These are phyloP conservation scores for Carcina quercana DNA, from an alignment of 2,888 invertebrate genomes.

Conservation along the genomic window DNA sequence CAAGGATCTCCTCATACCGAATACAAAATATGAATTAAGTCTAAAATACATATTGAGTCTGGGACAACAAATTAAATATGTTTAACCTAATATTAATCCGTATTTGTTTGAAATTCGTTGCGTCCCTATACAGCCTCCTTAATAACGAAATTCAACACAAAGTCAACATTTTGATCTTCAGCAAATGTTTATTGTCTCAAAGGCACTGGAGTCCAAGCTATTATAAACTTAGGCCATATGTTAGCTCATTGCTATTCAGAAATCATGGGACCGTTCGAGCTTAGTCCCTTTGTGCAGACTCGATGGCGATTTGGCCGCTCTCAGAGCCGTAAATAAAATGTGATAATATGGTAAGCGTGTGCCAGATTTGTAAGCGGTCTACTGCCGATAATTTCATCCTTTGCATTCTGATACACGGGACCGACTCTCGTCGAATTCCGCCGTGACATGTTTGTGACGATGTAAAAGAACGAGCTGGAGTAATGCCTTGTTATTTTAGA, in stretches of 20 bases:
- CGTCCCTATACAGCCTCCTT: too few relatives aligned
- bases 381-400: slow-evolving; percentile 46
- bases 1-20: too few relatives aligned
- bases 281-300: slow-evolving; percentile 28
- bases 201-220: too few relatives aligned
- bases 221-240: slow-evolving; percentile 20
- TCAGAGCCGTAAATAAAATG: slow-evolving; percentile 45
- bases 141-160: too few relatives aligned
- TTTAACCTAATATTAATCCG: slow-evolving; percentile 5
- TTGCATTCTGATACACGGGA: slow-evolving; percentile 42
- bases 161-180: too few relatives aligned
- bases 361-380: slow-evolving; percentile 39
- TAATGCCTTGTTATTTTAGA: background rate
- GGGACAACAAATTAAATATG: too few relatives aligned
- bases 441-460: slow-evolving; percentile 34
- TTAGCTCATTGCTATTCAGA: slow-evolving; percentile 34
- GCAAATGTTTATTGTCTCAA: too few relatives aligned
- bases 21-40: too few relatives aligned
- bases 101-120: too few relatives aligned
- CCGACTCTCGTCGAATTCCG: slow-evolving; percentile 29
- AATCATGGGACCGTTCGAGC: slow-evolving; percentile 31
- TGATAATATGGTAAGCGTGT: slow-evolving; percentile 46
- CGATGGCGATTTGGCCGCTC: slow-evolving; percentile 35
- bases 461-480: slow-evolving; percentile 21
- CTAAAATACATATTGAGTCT: too few relatives aligned